Conservation (phyloP, 2,113 vertebrate genomes). For the Cettia cetti region DNA sequence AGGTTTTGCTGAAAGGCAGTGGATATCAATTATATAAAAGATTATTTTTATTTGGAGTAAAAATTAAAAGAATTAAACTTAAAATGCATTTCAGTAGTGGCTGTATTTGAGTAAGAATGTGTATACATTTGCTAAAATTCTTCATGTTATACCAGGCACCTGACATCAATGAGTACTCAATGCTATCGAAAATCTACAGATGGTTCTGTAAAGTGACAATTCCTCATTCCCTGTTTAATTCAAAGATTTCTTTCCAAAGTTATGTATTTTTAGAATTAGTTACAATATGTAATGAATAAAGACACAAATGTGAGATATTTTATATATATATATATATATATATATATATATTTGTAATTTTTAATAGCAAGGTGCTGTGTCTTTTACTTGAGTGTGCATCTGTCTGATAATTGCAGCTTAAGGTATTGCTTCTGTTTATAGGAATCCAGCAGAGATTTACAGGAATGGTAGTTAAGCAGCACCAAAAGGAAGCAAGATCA, state of each 20-base stretch:
- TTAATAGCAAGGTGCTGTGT: neutral
- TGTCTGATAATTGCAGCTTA: neutral
- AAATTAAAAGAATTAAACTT: neutral
- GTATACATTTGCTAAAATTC: accelerated
- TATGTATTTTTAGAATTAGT: neutral
- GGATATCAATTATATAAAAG: neutral
- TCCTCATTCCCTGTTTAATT: neutral
- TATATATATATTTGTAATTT: neutral
- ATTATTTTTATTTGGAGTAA: neutral
- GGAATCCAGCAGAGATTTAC: neutral
- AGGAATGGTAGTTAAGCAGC: neutral
- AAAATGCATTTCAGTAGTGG: neutral
- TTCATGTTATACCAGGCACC: neutral
- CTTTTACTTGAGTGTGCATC: neutral
- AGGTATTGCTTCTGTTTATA: neutral
- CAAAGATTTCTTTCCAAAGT: neutral
- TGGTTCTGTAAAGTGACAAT: neutral
- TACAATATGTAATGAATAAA: neutral
- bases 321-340: neutral
- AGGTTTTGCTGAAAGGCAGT: neutral
- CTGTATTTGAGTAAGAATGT: neutral
- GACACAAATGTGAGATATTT: neutral
- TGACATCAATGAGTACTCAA: neutral
- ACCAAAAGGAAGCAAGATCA: neutral
- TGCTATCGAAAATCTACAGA: neutral